Evolutionary conservation across 2,888 invertebrate species (phyloP), one percentile per base, ranked within the genome.

Genomic region (Dasypogon diadema): DNA sequence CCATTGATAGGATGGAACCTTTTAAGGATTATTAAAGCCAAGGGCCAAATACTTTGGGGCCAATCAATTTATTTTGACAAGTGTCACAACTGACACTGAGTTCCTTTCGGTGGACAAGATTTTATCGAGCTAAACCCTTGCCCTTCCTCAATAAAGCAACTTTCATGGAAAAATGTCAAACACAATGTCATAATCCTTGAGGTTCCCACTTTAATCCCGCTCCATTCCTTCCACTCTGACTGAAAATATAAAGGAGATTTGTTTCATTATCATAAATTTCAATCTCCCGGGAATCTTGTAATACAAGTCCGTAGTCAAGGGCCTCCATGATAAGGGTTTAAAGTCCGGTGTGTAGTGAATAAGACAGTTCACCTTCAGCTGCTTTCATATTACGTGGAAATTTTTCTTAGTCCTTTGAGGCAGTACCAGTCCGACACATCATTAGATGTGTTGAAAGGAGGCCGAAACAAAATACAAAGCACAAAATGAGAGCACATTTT

Each of bases 61-160:
- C 24, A 22, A 73, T 77, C 75, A 75, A 77, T 74, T 75, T 65
- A 75, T 75, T 75, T 72, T 75, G 77, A 77, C 77, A 77, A 77
- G 75, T 75, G 77, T 75, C 77, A 77, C 46, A 72, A 72, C 72
- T 75, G 72, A 72, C 77, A 75, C 72, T 16, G 72, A 24, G 56
- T 34, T 68, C 76, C 73, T 37, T 46, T 65, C 21, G 37, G 46
- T 37, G 48, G 46, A 48, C 24, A 42, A 42, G 46, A 54, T 54
- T 70, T 70, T 54, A 54, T 54, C 70, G 34, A 46, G 22, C 51
- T 70, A 24, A 22, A 46, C 22, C 34, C 34, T 30, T 21, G n/a
- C n/a, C 16, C n/a, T 51, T 26, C 21, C 34, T 26, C 12, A 70
- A 34, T 16, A 54, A 34, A 14, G 14, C 30, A 34, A 54, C 34